Evolutionary conservation across 2,888 invertebrate genomes (phyloP).

Genomic region (Chesias legatella): DNA sequence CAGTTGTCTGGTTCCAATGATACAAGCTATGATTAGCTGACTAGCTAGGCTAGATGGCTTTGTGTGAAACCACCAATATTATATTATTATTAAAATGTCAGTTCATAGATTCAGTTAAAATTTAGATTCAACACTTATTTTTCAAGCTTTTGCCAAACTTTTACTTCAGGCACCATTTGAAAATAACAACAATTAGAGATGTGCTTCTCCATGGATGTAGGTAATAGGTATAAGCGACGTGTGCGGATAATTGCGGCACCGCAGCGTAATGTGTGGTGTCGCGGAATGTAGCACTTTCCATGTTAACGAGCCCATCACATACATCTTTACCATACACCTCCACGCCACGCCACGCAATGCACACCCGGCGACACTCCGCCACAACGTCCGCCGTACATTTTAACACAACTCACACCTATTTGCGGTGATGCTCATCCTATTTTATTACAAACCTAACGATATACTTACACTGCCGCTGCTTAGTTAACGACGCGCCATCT

Average conservation of each 20-base stretch:
- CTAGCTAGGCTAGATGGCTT: too few relatives aligned
- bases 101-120: too few relatives aligned
- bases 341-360: too few relatives aligned
- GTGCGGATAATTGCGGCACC: slow-evolving; percentile 57
- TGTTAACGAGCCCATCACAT: slow-evolving; percentile 64
- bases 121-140: too few relatives aligned
- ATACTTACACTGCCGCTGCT: slow-evolving; percentile 46
- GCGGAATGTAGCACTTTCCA: slow-evolving; percentile 62
- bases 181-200: slow-evolving; percentile 14
- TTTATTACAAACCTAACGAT: slow-evolving; percentile 58
- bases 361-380: slow-evolving; percentile 39
- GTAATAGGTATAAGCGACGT: slow-evolving; percentile 28
- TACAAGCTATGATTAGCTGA: too few relatives aligned
- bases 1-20: too few relatives aligned
- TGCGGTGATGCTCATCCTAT: slow-evolving; percentile 57
- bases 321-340: slow-evolving; percentile 28
- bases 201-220: slow-evolving; percentile 28
- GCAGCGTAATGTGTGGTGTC: slow-evolving; percentile 65
- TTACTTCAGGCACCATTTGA: too few relatives aligned
- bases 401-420: slow-evolving; percentile 62
- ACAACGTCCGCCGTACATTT: slow-evolving; percentile 60
- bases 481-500: slow-evolving; percentile 47
- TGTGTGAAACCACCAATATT: too few relatives aligned
- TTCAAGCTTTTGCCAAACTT: too few relatives aligned
- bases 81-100: too few relatives aligned